Base-by-base conservation (phyloP, 2,888 invertebrate species). In the Agrilus cyanescens region DNA sequence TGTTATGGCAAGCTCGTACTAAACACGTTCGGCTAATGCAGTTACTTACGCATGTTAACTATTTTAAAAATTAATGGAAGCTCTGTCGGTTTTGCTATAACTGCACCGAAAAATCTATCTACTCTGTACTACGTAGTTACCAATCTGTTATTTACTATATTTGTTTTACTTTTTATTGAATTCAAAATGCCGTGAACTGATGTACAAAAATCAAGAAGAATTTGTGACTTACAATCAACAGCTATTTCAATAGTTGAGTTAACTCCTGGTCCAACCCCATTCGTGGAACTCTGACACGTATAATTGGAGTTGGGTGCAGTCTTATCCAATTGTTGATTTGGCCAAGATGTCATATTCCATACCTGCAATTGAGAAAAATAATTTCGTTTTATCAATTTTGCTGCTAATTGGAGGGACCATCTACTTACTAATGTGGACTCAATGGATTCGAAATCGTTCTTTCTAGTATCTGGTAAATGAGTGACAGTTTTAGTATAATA, bases 331-430 rank as follows among this genome's bases (percentile, higher is more conserved):
- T 79, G 79, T 40, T 81, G 76, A 32, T 78, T 78, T 1, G 87
- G 80, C 86, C 90, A 89, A 37, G 82, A 80, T 2, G 82, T 75
- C 76, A 91, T 80, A 69, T 90, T 90, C 83, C 89, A 91, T 55
- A 84, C 75, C 73, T 82, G 60, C 6, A 48, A 46, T 47, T 48
- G 37, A 42, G 38, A 32, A 46, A 39, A 29, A 39, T 31, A 14
- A 35, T 14, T 36, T 25, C 5, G 2, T 20, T 12, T 20, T 20
- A 20, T 20, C 6, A 20, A 5, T 7, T 4, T 7, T 5, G 16
- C 4, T 16, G 8, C 2, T 4, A 4, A 33, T 2, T 10, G 5
- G 5, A n/a, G 31, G 7, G n/a, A 15, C 31, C 4, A 30, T 40
- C 8, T 38, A 65, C 72, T 72, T 64, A 80, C 82, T 74, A 93